Evolutionary conservation across 2,888 invertebrate genomes (phyloP).

Genomic region (Sphaerophoria rueppellii): DNA sequence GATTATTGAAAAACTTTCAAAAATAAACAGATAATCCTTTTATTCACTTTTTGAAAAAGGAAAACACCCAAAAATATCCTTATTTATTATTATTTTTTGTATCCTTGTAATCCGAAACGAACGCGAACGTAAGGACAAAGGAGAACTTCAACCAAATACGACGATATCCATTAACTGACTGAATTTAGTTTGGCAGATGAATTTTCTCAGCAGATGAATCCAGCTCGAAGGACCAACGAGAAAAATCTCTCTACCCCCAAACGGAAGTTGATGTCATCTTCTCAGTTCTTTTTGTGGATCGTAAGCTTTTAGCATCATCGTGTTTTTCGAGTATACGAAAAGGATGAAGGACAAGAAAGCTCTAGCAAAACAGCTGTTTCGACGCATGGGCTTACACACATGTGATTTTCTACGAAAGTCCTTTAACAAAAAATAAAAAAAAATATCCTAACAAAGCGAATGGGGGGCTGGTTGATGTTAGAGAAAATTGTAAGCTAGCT

Average conservation of each 20-base stretch:
- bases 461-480: not conserved
- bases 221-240: conserved; percentile 44
- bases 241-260: conserved; percentile 4
- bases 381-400: conserved; percentile 60
- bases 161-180: conserved; percentile 67
- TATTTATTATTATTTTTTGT: not conserved
- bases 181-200: conserved; percentile 34
- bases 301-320: conserved; percentile 51
- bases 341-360: conserved; percentile 52
- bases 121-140: not conserved
- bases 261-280: conserved; percentile 26
- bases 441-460: not conserved
- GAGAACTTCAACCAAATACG: conserved; percentile 54
- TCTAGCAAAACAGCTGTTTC: conserved; percentile 60
- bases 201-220: conserved; percentile 53
- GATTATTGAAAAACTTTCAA: conserved; percentile 4
- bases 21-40: conserved; percentile 5
- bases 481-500: not conserved
- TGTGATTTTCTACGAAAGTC: conserved; percentile 13
- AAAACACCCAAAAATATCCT: conserved; percentile 47
- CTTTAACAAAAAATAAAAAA: not conserved
- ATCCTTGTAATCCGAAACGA: not conserved
- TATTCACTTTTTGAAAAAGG: not conserved
- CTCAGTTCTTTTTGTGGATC: conserved; percentile 48
- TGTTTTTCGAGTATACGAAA: not conserved